phyloP scores from a whole-genome alignment of 2,797 vertebrate species.

The Philypnodon macrostomus region DNA sequence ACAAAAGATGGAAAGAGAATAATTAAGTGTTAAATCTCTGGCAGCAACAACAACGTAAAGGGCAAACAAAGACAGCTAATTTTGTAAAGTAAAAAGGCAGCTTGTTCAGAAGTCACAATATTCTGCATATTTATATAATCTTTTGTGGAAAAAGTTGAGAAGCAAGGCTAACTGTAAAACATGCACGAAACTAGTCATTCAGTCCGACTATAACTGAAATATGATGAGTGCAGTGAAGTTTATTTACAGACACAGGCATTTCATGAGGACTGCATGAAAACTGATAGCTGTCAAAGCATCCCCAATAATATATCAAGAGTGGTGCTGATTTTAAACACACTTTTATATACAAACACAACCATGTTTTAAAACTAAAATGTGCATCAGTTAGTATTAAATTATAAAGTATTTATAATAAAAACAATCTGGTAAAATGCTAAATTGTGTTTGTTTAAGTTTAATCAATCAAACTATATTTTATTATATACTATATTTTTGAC shows the following conservation, averaged over 20 bases:
- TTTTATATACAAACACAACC: slow-evolving; percentile 13
- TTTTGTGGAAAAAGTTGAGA: neutral
- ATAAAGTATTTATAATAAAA: too few relatives aligned
- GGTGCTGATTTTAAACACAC: neutral
- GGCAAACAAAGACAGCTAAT: neutral
- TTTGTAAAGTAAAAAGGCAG: neutral
- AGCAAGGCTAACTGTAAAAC: too few relatives aligned
- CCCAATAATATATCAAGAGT: neutral
- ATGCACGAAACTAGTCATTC: neutral
- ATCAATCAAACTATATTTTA: too few relatives aligned
- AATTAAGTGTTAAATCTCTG: too few relatives aligned
- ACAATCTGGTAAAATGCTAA: too few relatives aligned
- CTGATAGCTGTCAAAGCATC: neutral
- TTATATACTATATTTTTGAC: too few relatives aligned
- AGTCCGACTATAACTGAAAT: neutral
- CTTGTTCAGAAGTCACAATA: slow-evolving; percentile 4
- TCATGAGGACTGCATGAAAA: slow-evolving; percentile 4
- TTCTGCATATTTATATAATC: too few relatives aligned
- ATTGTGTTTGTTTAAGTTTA: too few relatives aligned
- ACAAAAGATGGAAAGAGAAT: too few relatives aligned
- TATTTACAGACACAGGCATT: slow-evolving; percentile 12
- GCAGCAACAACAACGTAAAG: neutral
- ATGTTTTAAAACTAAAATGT: neutral
- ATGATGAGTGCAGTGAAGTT: neutral
- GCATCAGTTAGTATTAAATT: too few relatives aligned